These are phyloP conservation scores for Aegithalos caudatus DNA, from an alignment of 2,113 vertebrate species.

Conservation along the genomic window DNA sequence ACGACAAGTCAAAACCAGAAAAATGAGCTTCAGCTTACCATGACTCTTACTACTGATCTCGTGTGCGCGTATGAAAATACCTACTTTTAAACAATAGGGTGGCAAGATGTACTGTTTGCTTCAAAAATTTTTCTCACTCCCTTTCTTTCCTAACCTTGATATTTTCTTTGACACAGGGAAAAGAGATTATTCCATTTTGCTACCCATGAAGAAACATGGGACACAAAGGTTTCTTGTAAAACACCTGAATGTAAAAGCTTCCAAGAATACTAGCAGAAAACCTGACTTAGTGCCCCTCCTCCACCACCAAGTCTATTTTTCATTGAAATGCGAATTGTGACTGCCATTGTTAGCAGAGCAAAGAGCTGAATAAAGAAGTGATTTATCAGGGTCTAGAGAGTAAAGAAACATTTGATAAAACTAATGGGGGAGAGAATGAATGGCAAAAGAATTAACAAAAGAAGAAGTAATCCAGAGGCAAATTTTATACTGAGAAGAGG, in stretches of 20 bases:
- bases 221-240: not conserved
- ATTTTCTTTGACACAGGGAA: not conserved
- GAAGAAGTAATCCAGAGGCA: not conserved
- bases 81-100: not conserved
- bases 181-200: not conserved
- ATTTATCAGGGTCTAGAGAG: not conserved
- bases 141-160: not conserved
- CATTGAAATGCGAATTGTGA: not conserved
- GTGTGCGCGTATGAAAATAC: not conserved
- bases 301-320: not conserved
- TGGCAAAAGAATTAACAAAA: not conserved
- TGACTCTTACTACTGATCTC: not conserved
- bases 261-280: not conserved
- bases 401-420: not conserved
- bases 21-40: not conserved
- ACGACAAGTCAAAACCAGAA: not conserved
- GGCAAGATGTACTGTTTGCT: not conserved
- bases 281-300: not conserved
- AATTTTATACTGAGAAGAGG: not conserved
- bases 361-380: slow-evolving; percentile 10
- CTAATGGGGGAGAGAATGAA: not conserved
- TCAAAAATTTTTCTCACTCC: not conserved
- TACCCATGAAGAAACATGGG: not conserved
- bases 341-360: not conserved
- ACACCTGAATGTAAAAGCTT: not conserved